These are phyloP conservation scores for Pimephales promelas DNA, from an alignment of 2,113 vertebrate species.

Conservation along the genomic window DNA sequence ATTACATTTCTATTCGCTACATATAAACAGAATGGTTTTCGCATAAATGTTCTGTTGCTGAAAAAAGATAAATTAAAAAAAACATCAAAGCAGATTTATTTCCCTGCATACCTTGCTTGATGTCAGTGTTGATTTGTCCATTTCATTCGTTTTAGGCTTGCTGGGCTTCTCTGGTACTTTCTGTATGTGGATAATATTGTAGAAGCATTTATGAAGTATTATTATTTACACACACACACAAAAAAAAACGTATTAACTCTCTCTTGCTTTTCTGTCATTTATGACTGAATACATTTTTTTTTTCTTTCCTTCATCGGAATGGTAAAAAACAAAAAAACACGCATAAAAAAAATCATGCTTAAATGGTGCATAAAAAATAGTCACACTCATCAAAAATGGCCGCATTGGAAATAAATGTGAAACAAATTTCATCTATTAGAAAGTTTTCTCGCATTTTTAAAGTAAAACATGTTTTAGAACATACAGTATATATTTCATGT, in stretches of 20 bases:
- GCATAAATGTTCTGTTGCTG: background rate
- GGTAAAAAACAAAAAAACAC: too few relatives aligned
- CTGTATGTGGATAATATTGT: constrained; percentile 55
- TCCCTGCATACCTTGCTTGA: constrained; percentile 64
- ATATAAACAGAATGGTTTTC: background rate
- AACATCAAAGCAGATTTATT: background rate
- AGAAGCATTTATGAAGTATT: background rate
- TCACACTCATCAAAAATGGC: too few relatives aligned
- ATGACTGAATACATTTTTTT: too few relatives aligned
- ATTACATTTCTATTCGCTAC: background rate
- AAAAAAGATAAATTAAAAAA: background rate
- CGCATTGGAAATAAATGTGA: too few relatives aligned
- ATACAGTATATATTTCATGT: too few relatives aligned
- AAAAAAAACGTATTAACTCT: background rate
- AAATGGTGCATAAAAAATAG: too few relatives aligned
- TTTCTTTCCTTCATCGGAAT: too few relatives aligned
- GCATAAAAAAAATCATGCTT: background rate
- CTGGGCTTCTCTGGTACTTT: constrained; percentile 72
- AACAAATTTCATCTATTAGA: too few relatives aligned
- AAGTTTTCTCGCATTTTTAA: too few relatives aligned
- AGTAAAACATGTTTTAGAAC: too few relatives aligned
- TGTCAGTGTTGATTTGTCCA: constrained; percentile 56
- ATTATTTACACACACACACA: background rate
- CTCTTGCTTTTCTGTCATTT: too few relatives aligned
- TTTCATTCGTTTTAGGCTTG: constrained; percentile 62